Base-by-base conservation (phyloP, 2,797 vertebrate species). In the Cynodonichthys magdalenae region DNA sequence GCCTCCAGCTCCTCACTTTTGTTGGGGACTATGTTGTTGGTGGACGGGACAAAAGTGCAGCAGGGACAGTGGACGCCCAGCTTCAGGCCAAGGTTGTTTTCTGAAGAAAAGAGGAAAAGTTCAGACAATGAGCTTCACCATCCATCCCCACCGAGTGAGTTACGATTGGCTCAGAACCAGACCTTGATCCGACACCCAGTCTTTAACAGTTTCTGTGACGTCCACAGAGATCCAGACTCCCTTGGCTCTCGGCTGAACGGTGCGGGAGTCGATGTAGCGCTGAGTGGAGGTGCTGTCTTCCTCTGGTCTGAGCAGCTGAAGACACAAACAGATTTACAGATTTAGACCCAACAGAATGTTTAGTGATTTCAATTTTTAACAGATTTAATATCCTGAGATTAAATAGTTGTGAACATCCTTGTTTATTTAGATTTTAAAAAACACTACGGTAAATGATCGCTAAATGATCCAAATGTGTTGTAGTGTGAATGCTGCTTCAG, bases 11-110 rank as follows among this genome's bases (percentile, higher is more conserved):
- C 93, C 74, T 95, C 94, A 11, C 91, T 95, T 84, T 93, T 93
- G 77, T 95, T 95, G 66, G 91, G 90, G 48, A 94, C 85, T 0
- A 95, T 95, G 77, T 93, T 95, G 87, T 94, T 95, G 63, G 92
- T 93, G 77, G 93, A 91, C 0, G 93, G 93, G 56, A 95, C 60
- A 17, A 95, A 95, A 39, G 93, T 95, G 80, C 94, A 95, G 82
- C 94, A 95, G 12, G 93, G 93, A 86, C 94, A 95, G 85, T 95
- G 94, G 56, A 95, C 87, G 0, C 93, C 93, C 64, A 95, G 69
- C 81, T 93, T 94, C 64, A 95, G 72, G n/a, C 94, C 94, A 6
- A 93, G 82, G 69, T 95, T 95, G 55, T 87, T 94, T 65, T 93
- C 94, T 95, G 80, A 41, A 59, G 53, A 1, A 28, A 31, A 47